These are phyloP conservation scores for Phymastichus coffea DNA, from an alignment of 1,140 invertebrate species.

Conservation along the genomic window DNA sequence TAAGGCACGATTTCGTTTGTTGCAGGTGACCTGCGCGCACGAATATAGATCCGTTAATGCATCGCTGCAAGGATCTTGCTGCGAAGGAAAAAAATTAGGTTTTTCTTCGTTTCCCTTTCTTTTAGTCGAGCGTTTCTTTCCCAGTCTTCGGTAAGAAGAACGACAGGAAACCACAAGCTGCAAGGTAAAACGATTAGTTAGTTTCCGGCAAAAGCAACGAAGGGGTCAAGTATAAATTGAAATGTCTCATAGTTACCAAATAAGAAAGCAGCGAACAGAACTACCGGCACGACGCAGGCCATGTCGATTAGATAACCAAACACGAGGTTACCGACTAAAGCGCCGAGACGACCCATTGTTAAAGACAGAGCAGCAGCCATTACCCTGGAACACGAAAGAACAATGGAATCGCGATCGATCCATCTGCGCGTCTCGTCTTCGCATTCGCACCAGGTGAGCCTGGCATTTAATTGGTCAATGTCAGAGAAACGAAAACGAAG, in stretches of 20 bases:
- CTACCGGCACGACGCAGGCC: conserved; percentile 69
- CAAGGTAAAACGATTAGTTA: conserved; percentile 26
- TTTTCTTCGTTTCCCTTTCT: too few relatives aligned
- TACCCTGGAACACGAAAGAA: conserved; percentile 67
- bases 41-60: too few relatives aligned
- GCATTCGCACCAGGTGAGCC: too few relatives aligned
- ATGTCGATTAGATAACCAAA: conserved; percentile 74
- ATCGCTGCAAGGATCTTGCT: too few relatives aligned
- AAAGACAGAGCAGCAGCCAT: conserved; percentile 74
- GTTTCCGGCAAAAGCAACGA: neutral
- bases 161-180: conserved; percentile 67
- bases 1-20: neutral
- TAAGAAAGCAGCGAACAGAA: conserved; percentile 67
- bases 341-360: conserved; percentile 71
- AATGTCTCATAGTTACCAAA: conserved; percentile 60
- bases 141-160: conserved; percentile 68
- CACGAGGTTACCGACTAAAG: conserved; percentile 65
- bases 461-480: too few relatives aligned
- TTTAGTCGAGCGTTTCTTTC: conserved; percentile 65
- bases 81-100: too few relatives aligned
- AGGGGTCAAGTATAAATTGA: conserved; percentile 17
- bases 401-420: too few relatives aligned
- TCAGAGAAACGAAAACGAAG: too few relatives aligned
- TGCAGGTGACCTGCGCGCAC: neutral
- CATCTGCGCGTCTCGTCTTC: too few relatives aligned